A percentile compares a stretch with the other conserved stretches of the same genome.
Conservation (phyloP, 2,797 vertebrate genomes). For the Lophotriccus pileatus region DNA sequence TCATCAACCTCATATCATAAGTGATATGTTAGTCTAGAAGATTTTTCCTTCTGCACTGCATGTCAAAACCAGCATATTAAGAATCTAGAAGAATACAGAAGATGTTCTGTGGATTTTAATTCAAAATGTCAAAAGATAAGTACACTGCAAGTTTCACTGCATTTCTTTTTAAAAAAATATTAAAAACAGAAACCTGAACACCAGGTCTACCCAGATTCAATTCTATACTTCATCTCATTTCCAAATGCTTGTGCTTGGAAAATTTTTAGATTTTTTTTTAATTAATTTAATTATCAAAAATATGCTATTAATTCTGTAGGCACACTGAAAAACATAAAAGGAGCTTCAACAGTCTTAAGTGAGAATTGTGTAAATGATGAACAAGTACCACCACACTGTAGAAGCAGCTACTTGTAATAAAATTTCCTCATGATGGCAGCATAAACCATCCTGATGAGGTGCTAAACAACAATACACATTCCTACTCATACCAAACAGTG, state of each 20-base stretch:
- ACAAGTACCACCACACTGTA: background rate
- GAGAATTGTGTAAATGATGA: background rate
- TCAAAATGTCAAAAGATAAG: background rate
- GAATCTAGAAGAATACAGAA: background rate
- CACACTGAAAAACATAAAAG: background rate
- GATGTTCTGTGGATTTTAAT: background rate
- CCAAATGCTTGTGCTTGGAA: background rate
- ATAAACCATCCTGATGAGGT: slow-evolving; percentile 16
- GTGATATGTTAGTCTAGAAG: background rate
- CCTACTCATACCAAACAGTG: background rate
- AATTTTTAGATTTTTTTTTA: background rate
- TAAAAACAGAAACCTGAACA: background rate
- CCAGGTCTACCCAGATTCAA: background rate
- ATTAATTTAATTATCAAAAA: background rate
- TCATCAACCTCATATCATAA: background rate
- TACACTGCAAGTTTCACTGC: background rate
- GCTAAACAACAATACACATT: background rate
- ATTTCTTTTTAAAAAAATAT: background rate
- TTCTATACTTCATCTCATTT: background rate
- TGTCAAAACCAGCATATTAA: background rate
- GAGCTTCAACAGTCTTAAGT: background rate
- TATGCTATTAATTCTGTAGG: background rate
- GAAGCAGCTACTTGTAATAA: background rate
- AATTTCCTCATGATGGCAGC: slow-evolving; percentile 71
- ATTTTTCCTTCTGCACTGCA: background rate